Percentiles rank a stretch among this genome's conserved stretches.
Conservation (phyloP, 2,888 invertebrate genomes). For the Cheilosia scutellata region DNA sequence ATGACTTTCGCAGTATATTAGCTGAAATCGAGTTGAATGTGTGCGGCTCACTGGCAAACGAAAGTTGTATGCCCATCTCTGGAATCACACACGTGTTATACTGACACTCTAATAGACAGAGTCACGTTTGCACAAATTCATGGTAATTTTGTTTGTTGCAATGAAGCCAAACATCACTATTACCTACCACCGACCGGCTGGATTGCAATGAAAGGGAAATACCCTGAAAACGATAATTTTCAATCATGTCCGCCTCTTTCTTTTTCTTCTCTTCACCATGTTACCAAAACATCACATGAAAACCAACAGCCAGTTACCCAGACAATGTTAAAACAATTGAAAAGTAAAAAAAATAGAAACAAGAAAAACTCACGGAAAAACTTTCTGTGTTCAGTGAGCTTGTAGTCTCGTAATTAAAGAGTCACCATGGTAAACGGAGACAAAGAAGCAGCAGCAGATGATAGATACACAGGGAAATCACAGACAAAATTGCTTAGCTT, state of each 20-base stretch:
- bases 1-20: no score
- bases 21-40: no score
- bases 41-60: no score
- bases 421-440: slow-evolving; percentile 19
- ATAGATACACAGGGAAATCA: slow-evolving; percentile 34
- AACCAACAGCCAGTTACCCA: not conserved
- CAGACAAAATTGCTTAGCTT: slow-evolving; percentile 1
- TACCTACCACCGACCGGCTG: not conserved
- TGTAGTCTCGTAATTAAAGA: slow-evolving; percentile 59
- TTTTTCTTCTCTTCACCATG: not conserved
- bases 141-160: slow-evolving; percentile 4
- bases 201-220: slow-evolving; percentile 28
- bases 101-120: slow-evolving; percentile 3
- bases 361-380: slow-evolving; percentile 33
- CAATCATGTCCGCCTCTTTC: slow-evolving; percentile 2
- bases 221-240: slow-evolving; percentile 9
- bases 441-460: slow-evolving; percentile 36
- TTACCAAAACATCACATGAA: not conserved
- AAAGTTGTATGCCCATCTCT: not conserved
- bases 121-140: slow-evolving; percentile 13
- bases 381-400: slow-evolving; percentile 34
- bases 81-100: not conserved
- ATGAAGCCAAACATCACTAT: not conserved
- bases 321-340: slow-evolving; percentile 27
- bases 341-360: slow-evolving; percentile 19